phyloP scores from a whole-genome alignment of 2,888 invertebrate species.

The Brachylomia viminalis region DNA sequence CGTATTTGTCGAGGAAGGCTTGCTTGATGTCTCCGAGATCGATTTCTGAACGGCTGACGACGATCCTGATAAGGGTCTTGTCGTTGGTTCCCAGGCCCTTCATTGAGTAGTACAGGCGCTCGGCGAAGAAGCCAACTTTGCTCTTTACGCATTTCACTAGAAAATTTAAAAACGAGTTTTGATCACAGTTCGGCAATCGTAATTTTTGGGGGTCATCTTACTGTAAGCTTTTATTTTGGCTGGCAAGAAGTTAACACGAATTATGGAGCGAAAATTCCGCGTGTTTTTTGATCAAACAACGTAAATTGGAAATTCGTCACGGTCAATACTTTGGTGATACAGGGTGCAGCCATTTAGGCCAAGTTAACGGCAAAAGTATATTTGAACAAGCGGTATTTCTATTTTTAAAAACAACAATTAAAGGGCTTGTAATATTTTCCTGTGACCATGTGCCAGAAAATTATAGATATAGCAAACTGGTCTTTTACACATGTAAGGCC shows the following conservation, averaged over 20 bases:
- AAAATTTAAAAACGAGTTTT: conserved; percentile 64
- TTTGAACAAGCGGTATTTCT: neutral
- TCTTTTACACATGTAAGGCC: conserved; percentile 6
- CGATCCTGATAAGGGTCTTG: conserved; percentile 97
- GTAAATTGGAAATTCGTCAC: neutral
- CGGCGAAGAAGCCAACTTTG: conserved; percentile 97
- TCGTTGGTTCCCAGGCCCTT: conserved; percentile 97
- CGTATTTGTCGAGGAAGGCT: conserved; percentile 96
- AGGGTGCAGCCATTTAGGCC: neutral
- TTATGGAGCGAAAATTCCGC: no score
- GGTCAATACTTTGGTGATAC: neutral
- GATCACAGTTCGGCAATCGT: neutral
- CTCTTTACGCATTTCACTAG: conserved; percentile 97
- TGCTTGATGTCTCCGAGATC: conserved; percentile 98
- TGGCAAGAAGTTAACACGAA: neutral
- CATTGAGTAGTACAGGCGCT: conserved; percentile 97
- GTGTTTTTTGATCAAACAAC: no score
- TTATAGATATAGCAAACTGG: neutral
- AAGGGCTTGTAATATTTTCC: neutral
- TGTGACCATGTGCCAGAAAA: neutral
- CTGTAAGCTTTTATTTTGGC: neutral
- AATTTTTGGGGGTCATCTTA: neutral
- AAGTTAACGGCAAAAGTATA: neutral
- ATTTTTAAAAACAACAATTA: neutral
- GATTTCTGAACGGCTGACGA: conserved; percentile 97